phyloP scores from a whole-genome alignment of 2,113 vertebrate species.

The Catharus bicknelli region DNA sequence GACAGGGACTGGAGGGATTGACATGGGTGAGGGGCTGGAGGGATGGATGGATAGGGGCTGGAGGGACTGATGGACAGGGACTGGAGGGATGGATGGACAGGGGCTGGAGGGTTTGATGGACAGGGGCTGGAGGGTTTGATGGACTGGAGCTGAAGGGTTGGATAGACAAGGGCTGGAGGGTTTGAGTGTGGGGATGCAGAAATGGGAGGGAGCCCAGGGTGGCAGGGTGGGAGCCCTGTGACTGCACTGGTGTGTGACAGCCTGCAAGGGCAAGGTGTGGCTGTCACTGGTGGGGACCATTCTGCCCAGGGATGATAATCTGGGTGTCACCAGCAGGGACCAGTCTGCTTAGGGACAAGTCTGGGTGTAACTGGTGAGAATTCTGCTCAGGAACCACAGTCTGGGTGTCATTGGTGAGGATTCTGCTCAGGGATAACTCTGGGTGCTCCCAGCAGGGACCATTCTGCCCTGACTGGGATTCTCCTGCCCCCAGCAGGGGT shows the following conservation, averaged over 20 bases:
- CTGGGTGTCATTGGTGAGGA: too few species aligned
- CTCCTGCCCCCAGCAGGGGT: not conserved
- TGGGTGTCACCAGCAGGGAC: not conserved
- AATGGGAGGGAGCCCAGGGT: not conserved
- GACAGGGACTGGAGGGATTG: not conserved
- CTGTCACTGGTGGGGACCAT: not conserved
- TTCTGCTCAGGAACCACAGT: too few species aligned
- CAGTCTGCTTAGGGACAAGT: too few species aligned
- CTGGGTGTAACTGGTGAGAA: too few species aligned
- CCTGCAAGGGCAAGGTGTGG: not conserved
- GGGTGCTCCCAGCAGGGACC: not conserved
- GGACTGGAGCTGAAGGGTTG: not conserved
- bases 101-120: not conserved
- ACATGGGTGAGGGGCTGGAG: not conserved
- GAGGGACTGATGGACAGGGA: not conserved
- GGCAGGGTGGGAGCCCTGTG: not conserved
- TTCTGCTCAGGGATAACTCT: too few species aligned
- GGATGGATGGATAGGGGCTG: not conserved
- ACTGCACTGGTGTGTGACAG: not conserved
- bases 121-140: not conserved
- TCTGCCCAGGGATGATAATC: not conserved
- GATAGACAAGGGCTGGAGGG: too few species aligned
- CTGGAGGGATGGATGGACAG: not conserved
- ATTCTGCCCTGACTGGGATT: not conserved
- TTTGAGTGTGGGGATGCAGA: fast-evolving